Evolutionary conservation across 1,140 invertebrate species (phyloP), one percentile per base, ranked within the genome.

Genomic region (Drosophila pseudoananassae): DNA sequence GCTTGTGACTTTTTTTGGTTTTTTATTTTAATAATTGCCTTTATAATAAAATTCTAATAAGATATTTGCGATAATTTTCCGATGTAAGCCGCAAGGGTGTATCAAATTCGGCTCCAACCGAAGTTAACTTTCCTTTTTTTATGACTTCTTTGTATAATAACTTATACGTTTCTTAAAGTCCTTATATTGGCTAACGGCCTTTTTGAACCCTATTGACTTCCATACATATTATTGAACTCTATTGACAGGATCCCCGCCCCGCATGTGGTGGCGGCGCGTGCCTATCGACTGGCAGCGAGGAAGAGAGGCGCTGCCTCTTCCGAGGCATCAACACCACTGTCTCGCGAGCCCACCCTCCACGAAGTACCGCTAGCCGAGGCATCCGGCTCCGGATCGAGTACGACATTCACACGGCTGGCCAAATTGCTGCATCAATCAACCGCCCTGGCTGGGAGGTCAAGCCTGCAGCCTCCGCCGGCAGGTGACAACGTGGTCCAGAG

Each of bases 391-490:
- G 47, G 50, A 29, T 38, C 65, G 85, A 93, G 77, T 84, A 94
- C 94, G 12, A 92, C 95, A 6, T 93, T 96, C 17, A 94, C 94
- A 54, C 93, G 95, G 33, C 92, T 96, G 25, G 94, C 95, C 6
- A 93, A 94, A 68, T 92, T 96, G 29, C 92, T 96, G 47, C 95
- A 96, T 77, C 94, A 95, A 92, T 73, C 93, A 92, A 68, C 88
- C 64, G 56, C 73, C 90, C 91, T 50, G 72, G 54, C 81, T 25
- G 64, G 57, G 55, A 90, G 82, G 92, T 29, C 91, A 88, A 76
- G 93, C 91, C 54, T 93, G 89, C 78, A 77, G 45, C 78, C 76
- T 38, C 72, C 75, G 65, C 77, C 75, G 27, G 49, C 71, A 52
- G 66, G 66, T 49, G 80, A 83, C 55, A 76, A 68, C 68, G 38